Evolutionary conservation across 1,140 invertebrate genomes (phyloP).

Genomic region (Cherax quadricarinatus): DNA sequence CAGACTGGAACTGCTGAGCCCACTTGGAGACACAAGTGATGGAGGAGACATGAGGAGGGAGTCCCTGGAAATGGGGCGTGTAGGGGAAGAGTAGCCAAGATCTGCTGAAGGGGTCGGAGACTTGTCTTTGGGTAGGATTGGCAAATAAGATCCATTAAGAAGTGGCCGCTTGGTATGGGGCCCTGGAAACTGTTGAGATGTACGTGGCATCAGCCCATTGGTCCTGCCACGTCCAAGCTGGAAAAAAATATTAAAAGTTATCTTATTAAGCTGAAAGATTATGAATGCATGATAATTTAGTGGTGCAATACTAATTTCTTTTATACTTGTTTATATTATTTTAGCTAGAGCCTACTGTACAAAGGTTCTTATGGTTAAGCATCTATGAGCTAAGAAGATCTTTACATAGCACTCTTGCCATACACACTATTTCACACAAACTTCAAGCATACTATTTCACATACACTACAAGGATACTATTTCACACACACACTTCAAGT

Average conservation of each 20-base stretch:
- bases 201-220: constrained; percentile 49
- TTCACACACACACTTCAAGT: too few species aligned
- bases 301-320: too few species aligned
- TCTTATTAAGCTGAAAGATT: background rate
- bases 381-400: too few species aligned
- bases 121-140: constrained; percentile 84
- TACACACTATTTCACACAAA: too few species aligned
- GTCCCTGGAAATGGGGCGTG: constrained; percentile 62
- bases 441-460: too few species aligned
- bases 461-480: too few species aligned
- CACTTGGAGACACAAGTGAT: constrained; percentile 44
- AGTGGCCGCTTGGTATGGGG: constrained; percentile 50
- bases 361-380: too few species aligned
- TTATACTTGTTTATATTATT: too few species aligned
- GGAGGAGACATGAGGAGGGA: constrained; percentile 64
- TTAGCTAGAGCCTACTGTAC: too few species aligned
- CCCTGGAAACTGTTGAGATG: constrained; percentile 56
- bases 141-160: constrained; percentile 81
- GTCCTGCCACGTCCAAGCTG: constrained; percentile 72
- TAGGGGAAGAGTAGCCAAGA: constrained; percentile 70
- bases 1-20: constrained; percentile 77
- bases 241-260: background rate
- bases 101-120: constrained; percentile 75
- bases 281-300: too few species aligned
- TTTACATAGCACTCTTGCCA: too few species aligned